Conservation (phyloP, 2,113 vertebrate genomes). For the Anarhynchus alexandrinus region DNA sequence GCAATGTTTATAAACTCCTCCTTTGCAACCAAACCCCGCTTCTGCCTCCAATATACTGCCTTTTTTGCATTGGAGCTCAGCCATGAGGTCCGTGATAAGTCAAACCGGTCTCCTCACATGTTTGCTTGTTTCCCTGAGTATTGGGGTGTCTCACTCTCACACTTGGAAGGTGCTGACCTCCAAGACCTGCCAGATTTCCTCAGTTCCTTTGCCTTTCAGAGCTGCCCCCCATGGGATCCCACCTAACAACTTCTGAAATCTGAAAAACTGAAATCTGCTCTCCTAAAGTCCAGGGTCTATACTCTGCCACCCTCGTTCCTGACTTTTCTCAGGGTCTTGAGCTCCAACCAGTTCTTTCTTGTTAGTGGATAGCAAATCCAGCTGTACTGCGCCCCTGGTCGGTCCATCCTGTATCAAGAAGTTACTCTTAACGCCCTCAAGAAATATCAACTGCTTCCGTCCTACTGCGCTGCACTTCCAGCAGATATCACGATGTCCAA, state of each 20-base stretch:
- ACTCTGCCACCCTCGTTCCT: background rate
- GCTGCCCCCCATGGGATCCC: background rate
- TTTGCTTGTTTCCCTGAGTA: background rate
- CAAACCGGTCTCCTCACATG: background rate
- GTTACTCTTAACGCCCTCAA: background rate
- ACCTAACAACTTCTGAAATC: background rate
- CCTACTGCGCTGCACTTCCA: background rate
- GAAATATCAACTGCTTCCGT: background rate
- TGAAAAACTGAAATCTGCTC: background rate
- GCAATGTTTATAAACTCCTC: background rate
- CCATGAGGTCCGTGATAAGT: background rate
- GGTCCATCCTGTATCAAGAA: background rate
- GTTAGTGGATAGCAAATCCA: background rate
- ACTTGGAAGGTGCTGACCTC: background rate
- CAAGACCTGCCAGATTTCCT: background rate
- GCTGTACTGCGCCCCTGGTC: background rate
- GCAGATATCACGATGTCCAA: background rate
- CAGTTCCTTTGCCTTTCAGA: background rate
- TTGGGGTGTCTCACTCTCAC: accelerated
- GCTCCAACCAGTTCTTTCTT: background rate
- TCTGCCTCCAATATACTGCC: accelerated
- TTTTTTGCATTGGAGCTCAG: background rate
- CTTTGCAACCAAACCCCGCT: background rate
- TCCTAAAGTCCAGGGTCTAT: background rate
- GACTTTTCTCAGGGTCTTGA: background rate